Conservation (phyloP, 2,113 vertebrate species). For the Riparia riparia region DNA sequence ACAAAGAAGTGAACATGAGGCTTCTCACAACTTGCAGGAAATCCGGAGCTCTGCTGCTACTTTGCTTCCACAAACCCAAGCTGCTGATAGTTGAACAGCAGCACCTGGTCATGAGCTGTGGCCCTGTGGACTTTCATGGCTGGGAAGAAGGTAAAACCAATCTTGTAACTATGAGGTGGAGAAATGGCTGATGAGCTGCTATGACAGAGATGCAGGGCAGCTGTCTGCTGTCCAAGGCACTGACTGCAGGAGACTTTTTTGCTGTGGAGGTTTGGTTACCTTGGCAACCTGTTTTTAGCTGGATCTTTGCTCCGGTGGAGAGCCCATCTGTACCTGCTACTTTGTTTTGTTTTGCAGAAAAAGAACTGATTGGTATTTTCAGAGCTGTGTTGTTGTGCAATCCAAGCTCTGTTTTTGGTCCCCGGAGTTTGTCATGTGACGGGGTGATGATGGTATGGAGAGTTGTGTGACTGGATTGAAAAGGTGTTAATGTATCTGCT, state of each 20-base stretch:
- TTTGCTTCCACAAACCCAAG: not conserved
- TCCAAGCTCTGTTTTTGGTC: not conserved
- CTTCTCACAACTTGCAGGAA: not conserved
- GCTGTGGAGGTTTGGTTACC: slow-evolving; percentile 63
- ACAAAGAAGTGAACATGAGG: not conserved
- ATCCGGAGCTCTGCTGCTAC: not conserved
- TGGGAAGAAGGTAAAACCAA: not conserved
- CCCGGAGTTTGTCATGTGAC: not conserved
- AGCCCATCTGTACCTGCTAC: slow-evolving; percentile 48
- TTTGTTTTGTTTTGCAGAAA: slow-evolving; percentile 35
- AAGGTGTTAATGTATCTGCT: not conserved
- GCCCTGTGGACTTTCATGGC: not conserved
- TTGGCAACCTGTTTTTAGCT: slow-evolving; percentile 66
- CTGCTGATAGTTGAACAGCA: not conserved
- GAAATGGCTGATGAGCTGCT: not conserved
- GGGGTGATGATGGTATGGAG: not conserved
- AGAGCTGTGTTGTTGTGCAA: not conserved
- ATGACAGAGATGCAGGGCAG: slow-evolving; percentile 2
- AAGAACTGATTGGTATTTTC: not conserved
- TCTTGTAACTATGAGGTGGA: not conserved
- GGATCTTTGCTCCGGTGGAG: slow-evolving; percentile 18
- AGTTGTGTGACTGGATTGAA: not conserved
- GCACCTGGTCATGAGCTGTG: not conserved
- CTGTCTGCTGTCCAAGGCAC: slow-evolving; percentile 20
- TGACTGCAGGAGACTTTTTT: slow-evolving; percentile 16